phyloP scores from a whole-genome alignment of 2,113 vertebrate species.

The Vicugna pacos region DNA sequence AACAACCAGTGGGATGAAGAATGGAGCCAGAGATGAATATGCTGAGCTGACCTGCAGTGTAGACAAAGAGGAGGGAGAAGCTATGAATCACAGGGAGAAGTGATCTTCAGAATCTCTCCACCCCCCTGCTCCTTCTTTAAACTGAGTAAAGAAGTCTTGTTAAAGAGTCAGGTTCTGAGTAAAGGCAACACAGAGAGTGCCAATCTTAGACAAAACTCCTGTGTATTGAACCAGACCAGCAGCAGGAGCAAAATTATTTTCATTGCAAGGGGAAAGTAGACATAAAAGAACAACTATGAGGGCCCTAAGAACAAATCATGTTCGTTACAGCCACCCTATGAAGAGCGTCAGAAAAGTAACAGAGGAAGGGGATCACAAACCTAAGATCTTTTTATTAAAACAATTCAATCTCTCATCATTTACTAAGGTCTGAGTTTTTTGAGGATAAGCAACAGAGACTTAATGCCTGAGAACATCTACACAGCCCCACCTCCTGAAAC shows the following conservation, averaged over 20 bases:
- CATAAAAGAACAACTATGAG: background rate
- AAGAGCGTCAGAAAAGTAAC: background rate
- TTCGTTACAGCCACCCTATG: background rate
- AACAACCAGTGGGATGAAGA: background rate
- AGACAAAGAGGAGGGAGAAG: background rate
- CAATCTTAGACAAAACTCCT: slow-evolving; percentile 20
- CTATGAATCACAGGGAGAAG: background rate
- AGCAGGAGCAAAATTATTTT: background rate
- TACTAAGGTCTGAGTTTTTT: slow-evolving; percentile 49
- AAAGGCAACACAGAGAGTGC: background rate
- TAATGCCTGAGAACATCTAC: slow-evolving; percentile 6
- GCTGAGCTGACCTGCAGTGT: background rate
- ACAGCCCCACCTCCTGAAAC: background rate
- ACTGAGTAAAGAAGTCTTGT: slow-evolving; percentile 42
- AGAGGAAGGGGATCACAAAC: slow-evolving; percentile 24
- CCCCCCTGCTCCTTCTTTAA: background rate
- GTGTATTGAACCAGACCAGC: background rate
- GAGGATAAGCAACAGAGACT: background rate
- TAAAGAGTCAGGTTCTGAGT: background rate
- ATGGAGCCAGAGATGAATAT: background rate
- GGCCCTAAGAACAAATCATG: background rate
- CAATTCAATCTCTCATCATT: slow-evolving; percentile 38
- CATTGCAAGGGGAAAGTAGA: background rate
- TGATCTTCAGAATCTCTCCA: background rate
- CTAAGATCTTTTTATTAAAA: slow-evolving; percentile 51